Evolutionary conservation across 2,113 vertebrate genomes (phyloP).

Genomic region (Indicator indicator): DNA sequence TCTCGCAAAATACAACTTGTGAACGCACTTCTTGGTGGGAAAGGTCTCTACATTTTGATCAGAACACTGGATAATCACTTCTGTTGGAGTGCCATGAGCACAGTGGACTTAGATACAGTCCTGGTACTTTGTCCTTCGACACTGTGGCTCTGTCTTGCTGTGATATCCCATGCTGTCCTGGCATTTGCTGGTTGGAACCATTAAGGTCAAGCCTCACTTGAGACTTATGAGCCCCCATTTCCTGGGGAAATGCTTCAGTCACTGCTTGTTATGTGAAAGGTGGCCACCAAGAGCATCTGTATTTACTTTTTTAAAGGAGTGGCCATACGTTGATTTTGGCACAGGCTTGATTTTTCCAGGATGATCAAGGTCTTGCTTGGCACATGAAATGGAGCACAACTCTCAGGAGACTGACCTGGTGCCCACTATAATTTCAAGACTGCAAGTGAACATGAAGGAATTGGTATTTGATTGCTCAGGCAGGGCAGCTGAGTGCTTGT

Average conservation of each 20-base stretch:
- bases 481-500: neutral
- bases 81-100: neutral
- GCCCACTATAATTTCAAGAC: neutral
- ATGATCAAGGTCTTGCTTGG: neutral
- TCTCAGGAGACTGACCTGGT: neutral
- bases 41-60: neutral
- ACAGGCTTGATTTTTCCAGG: neutral
- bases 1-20: too few species aligned
- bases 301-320: neutral
- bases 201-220: neutral
- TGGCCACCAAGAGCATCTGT: neutral
- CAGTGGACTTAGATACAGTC: neutral
- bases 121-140: neutral
- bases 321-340: neutral
- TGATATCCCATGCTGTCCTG: neutral
- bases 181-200: neutral
- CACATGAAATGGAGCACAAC: neutral
- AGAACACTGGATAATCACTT: neutral
- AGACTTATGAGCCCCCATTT: neutral
- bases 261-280: neutral
- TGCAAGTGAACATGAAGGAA: rapidly evolving
- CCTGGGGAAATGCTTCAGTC: neutral
- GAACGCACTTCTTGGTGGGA: neutral
- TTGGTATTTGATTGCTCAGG: neutral
- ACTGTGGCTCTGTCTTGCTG: neutral